Evolutionary conservation across 2,888 invertebrate genomes (phyloP), one percentile per base, ranked within the genome.

Genomic region (Metellina segmentata): DNA sequence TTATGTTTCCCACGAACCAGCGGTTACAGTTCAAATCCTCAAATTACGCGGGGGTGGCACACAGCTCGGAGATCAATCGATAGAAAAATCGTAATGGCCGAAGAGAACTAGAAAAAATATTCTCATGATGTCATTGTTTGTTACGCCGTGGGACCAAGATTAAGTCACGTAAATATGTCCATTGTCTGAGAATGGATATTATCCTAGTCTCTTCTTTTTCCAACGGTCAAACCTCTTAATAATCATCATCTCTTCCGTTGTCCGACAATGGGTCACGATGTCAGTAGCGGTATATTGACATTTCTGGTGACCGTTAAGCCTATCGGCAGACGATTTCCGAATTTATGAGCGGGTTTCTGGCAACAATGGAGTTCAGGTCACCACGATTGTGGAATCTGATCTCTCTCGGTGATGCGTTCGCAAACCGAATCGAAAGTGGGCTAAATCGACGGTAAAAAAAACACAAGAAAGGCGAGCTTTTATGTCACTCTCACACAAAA

Each of bases 201-300:
- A 79, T 61, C 61, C 48, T 34, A 79, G 7, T 20, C 61, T 79
- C 34, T 79, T 79, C 49, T 79, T 61, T 79, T 53, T 72, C 20
- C 61, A 61, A 81, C 52, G 77, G 89, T 75, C 82, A 89, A 88
- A 74, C 34, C 81, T 90, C 83, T 53, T 75, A 85, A 90, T 90
- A 90, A 83, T 61, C 53, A 53, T 85, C 89, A 61, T 52, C 20
- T 53, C 53, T 74, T 85, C 77, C 85, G 69, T 16, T 81, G 19
- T 85, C 75, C 79, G 11, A 16, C 71, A 13, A 49, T 71, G 61
- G 77, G 89, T 81, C 78, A 90, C 85, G 83, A 90, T 90, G 89
- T 85, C 89, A 90, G 78, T 78, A 88, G 82, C 69, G 52, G 75
- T 48, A 70, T 82, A 90, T 90, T 90, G 89, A 79, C 89, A 81